Percentiles rank a stretch among this genome's conserved stretches.
These are phyloP conservation scores for Anabas testudineus DNA, from an alignment of 2,797 vertebrate genomes.

Conservation along the genomic window DNA sequence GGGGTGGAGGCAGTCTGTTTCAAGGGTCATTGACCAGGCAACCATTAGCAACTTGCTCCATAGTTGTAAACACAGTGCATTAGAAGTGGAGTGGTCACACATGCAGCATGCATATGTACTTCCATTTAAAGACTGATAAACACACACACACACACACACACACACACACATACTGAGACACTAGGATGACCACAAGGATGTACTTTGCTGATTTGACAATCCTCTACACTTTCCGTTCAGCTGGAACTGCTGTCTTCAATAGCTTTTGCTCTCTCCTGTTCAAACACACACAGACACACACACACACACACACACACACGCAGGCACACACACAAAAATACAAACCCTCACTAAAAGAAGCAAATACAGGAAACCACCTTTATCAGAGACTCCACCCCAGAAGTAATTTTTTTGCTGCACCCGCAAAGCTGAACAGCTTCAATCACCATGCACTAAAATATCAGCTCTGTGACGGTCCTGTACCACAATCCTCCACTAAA, in stretches of 20 bases:
- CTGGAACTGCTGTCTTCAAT: conserved; percentile 44
- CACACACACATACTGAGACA: background rate
- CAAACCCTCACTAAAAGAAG: conserved; percentile 64
- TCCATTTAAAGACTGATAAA: conserved; percentile 15
- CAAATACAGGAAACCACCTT: conserved; percentile 84
- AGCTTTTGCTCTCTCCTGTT: conserved; percentile 1
- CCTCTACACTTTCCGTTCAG: conserved; percentile 62
- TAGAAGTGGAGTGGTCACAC: conserved; percentile 43
- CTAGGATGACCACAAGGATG: conserved; percentile 40
- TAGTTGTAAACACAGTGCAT: conserved; percentile 62
- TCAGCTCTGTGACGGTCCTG: conserved; percentile 21
- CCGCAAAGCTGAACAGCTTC: conserved; percentile 37
- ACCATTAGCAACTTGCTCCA: conserved; percentile 62
- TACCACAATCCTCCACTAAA: conserved; percentile 31
- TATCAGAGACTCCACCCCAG: conserved; percentile 75
- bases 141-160: conserved; percentile 4
- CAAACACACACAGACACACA: conserved; percentile 1
- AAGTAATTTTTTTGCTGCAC: conserved; percentile 47
- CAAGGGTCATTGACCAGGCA: conserved; percentile 75
- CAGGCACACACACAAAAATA: conserved; percentile 6
- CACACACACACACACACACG: conserved; percentile 6
- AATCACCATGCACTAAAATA: conserved; percentile 35
- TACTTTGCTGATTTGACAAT: conserved; percentile 62
- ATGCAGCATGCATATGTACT: conserved; percentile 39
- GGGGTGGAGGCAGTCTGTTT: conserved; percentile 32